phyloP scores from a whole-genome alignment of 1,140 invertebrate species.

The Hypsibius dujardini region DNA sequence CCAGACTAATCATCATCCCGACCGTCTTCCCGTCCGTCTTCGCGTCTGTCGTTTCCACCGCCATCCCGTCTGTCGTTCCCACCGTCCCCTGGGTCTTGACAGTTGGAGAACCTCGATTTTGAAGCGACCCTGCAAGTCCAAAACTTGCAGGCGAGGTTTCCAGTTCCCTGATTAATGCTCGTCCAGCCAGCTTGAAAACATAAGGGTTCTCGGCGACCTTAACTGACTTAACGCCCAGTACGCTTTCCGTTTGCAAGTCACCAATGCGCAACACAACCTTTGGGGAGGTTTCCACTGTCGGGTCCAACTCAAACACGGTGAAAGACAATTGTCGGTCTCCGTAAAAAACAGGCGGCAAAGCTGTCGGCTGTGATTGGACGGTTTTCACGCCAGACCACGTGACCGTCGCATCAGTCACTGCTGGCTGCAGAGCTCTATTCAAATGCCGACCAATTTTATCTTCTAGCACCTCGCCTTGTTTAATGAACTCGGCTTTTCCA shows the following conservation, averaged over 20 bases:
- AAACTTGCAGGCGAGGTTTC: conserved; percentile 19
- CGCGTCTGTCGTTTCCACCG: too few relatives aligned
- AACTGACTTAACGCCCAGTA: too few relatives aligned
- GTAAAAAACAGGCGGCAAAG: conserved; percentile 24
- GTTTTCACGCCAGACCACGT: conserved; percentile 21
- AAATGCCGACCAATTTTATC: conserved; percentile 29
- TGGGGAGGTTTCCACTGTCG: too few relatives aligned
- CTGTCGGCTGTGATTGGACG: background rate
- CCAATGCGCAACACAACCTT: too few relatives aligned
- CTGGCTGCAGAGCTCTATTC: conserved; percentile 31
- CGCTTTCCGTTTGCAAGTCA: too few relatives aligned
- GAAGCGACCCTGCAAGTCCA: background rate
- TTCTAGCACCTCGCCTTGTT: conserved; percentile 29
- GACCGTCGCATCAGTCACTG: conserved; percentile 26
- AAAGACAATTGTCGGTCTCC: conserved; percentile 23
- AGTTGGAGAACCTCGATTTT: background rate
- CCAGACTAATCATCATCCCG: background rate
- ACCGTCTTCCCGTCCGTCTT: too few relatives aligned
- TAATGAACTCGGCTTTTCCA: conserved; percentile 30
- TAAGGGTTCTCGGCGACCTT: too few relatives aligned
- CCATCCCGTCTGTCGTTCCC: too few relatives aligned
- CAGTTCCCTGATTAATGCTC: conserved; percentile 26
- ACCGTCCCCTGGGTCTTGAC: too few relatives aligned
- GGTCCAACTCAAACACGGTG: conserved; percentile 19
- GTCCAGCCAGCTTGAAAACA: conserved; percentile 23